Conservation (phyloP, 2,113 vertebrate genomes). For the Cettia cetti region DNA sequence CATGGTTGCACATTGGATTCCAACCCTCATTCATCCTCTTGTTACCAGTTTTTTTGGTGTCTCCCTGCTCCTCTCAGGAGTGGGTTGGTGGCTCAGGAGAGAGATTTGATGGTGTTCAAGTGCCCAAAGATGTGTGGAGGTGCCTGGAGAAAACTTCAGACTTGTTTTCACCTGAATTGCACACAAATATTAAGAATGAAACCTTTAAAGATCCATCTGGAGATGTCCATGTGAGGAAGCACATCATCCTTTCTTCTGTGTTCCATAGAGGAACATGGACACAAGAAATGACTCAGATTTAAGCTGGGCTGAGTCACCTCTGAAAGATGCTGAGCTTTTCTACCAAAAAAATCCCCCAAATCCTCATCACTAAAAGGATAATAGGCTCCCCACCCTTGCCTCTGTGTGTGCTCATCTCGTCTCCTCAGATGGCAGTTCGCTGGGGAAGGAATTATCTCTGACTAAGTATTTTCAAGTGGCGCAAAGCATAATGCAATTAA, state of each 20-base stretch:
- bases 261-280: neutral
- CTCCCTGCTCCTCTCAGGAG: neutral
- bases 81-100: neutral
- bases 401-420: neutral
- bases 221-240: neutral
- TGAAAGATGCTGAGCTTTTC: conserved; percentile 33
- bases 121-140: neutral
- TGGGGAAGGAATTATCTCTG: neutral
- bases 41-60: rapidly evolving
- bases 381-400: neutral
- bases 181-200: neutral
- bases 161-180: neutral
- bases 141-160: neutral
- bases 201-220: neutral
- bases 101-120: neutral
- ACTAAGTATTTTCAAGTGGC: neutral
- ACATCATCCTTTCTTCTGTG: neutral
- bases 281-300: conserved; percentile 22
- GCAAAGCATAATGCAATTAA: neutral
- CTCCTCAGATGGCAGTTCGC: neutral
- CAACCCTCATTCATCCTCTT: neutral
- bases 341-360: neutral
- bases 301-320: conserved; percentile 27
- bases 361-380: neutral
- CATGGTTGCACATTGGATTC: neutral